These are phyloP conservation scores for Onychomys leucogaster DNA, from an alignment of 2,797 vertebrate species.

Conservation along the genomic window DNA sequence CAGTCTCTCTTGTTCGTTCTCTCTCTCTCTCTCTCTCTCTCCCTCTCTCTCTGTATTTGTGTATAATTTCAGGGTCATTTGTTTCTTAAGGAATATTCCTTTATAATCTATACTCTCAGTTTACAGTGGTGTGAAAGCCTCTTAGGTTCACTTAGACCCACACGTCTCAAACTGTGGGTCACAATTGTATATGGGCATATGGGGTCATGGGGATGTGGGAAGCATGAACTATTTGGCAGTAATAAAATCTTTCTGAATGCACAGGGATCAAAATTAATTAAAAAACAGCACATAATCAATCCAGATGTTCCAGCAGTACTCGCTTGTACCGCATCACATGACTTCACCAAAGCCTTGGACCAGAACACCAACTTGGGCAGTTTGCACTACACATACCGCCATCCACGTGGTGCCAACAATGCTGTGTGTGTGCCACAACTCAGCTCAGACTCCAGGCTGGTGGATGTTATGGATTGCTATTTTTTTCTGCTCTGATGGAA, in stretches of 20 bases:
- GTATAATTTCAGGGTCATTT: neutral
- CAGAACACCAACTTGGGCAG: neutral
- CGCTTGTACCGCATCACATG: no score
- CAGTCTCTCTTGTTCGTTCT: no score
- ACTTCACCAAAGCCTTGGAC: neutral
- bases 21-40: neutral
- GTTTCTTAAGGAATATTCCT: neutral
- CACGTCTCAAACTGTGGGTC: neutral
- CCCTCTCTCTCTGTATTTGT: neutral
- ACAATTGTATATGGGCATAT: neutral
- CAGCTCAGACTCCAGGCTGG: neutral
- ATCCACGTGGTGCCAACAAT: no score
- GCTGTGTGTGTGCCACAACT: fast-evolving
- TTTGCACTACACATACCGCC: no score
- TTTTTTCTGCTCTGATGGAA: neutral
- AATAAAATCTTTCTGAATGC: neutral
- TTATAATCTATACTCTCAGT: neutral
- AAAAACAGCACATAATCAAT: neutral
- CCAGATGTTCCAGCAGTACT: neutral
- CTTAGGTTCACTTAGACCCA: neutral
- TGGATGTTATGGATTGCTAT: neutral
- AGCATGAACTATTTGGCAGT: neutral
- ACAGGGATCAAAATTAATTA: neutral
- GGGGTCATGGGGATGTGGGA: neutral
- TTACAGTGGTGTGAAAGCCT: neutral